These are phyloP conservation scores for Sceliomorpha sp. DNA, from an alignment of 2,888 invertebrate species.

Conservation along the genomic window DNA sequence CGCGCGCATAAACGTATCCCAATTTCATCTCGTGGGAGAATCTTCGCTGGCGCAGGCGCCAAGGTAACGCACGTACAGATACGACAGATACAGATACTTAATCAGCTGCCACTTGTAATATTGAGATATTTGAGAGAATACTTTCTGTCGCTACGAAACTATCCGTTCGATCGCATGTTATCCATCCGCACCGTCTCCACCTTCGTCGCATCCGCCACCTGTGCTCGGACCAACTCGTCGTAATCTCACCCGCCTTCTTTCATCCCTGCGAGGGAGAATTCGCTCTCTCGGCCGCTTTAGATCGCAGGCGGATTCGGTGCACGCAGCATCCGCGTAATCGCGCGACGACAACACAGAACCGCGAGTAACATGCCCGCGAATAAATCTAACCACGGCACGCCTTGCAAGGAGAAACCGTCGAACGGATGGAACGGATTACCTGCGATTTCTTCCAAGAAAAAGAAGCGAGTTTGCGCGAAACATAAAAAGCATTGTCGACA, in stretches of 20 bases:
- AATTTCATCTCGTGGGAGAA: constrained; percentile 35
- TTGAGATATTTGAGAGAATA: constrained; percentile 13
- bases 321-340: neutral
- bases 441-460: constrained; percentile 65
- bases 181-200: neutral
- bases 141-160: constrained; percentile 1
- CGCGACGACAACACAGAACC: neutral
- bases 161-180: neutral
- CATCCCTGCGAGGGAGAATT: too few relatives aligned
- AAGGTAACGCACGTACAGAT: constrained; percentile 29
- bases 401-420: constrained; percentile 70
- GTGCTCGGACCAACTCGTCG: neutral
- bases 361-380: constrained; percentile 72
- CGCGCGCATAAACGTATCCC: constrained; percentile 22
- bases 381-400: constrained; percentile 69
- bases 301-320: too few relatives aligned
- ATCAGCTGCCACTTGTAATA: constrained; percentile 32
- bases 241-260: too few relatives aligned
- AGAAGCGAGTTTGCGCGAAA: constrained; percentile 71
- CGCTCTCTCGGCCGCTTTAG: too few relatives aligned
- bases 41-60: constrained; percentile 46
- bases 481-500: constrained; percentile 74
- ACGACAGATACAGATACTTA: constrained; percentile 18
- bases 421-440: constrained; percentile 67
- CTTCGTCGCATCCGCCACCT: neutral